Conservation (phyloP, 2,797 vertebrate species). For the Erethizon dorsatum region DNA sequence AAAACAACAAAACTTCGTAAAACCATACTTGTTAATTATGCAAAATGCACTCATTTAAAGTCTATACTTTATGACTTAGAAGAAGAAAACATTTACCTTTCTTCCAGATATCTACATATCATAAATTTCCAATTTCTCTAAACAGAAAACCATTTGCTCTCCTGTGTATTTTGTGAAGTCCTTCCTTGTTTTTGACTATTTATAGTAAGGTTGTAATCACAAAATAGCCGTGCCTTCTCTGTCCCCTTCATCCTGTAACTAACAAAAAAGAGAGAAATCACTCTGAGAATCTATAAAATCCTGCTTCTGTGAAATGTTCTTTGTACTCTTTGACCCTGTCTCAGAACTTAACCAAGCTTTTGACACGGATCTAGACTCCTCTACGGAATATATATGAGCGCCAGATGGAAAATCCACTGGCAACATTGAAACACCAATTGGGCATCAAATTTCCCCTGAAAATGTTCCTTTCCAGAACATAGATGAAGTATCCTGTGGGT, state of each 20-base stretch:
- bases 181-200: not conserved
- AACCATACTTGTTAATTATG: not conserved
- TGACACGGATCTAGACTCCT: not conserved
- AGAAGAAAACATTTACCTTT: not conserved
- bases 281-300: not conserved
- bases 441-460: conserved; percentile 74
- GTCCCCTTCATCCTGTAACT: not conserved
- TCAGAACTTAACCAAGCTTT: not conserved
- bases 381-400: not conserved
- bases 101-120: not conserved
- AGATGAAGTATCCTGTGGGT: conserved; percentile 74
- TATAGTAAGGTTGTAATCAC: not conserved
- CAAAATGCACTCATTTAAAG: not conserved
- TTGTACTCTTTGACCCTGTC: not conserved
- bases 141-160: not conserved
- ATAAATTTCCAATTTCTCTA: not conserved
- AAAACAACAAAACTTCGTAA: not conserved
- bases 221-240: not conserved
- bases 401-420: conserved; percentile 82
- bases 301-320: not conserved
- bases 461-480: conserved; percentile 68
- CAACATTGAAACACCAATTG: conserved; percentile 79
- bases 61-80: not conserved
- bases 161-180: not conserved
- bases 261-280: not conserved